Evolutionary conservation across 2,113 vertebrate genomes (phyloP).

Genomic region (Procavia capensis): DNA sequence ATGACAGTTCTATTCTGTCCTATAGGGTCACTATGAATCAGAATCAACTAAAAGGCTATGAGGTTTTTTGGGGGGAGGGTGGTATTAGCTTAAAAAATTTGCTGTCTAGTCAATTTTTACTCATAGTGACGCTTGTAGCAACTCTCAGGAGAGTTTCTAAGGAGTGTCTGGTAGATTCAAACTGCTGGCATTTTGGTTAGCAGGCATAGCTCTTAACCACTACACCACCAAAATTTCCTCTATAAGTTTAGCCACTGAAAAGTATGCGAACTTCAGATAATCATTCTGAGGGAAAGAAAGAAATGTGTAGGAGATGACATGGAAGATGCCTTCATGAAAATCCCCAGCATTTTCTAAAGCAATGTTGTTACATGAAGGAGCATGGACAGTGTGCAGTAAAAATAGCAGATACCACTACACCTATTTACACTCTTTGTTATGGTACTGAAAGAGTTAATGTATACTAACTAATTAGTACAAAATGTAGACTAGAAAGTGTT

Average conservation of each 20-base stretch:
- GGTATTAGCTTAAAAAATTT: no score
- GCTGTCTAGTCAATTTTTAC: no score
- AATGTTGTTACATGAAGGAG: background rate
- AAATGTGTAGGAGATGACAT: background rate
- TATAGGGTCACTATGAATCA: no score
- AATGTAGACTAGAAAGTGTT: background rate
- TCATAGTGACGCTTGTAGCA: no score
- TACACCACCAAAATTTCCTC: no score
- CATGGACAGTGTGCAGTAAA: background rate
- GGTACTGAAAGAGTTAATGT: background rate
- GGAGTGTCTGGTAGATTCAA: no score
- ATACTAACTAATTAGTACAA: background rate
- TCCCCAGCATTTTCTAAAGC: background rate
- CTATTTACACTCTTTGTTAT: background rate
- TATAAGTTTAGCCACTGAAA: background rate
- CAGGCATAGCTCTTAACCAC: no score
- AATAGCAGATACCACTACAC: background rate
- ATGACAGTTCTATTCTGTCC: no score
- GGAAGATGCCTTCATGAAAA: background rate
- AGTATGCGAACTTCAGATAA: background rate
- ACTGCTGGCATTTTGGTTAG: no score
- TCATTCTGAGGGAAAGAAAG: background rate
- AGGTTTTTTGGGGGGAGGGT: no score
- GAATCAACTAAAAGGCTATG: no score
- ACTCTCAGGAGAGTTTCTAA: no score